Conservation (phyloP, 2,113 vertebrate genomes). For the Dissostichus mawsoni region DNA sequence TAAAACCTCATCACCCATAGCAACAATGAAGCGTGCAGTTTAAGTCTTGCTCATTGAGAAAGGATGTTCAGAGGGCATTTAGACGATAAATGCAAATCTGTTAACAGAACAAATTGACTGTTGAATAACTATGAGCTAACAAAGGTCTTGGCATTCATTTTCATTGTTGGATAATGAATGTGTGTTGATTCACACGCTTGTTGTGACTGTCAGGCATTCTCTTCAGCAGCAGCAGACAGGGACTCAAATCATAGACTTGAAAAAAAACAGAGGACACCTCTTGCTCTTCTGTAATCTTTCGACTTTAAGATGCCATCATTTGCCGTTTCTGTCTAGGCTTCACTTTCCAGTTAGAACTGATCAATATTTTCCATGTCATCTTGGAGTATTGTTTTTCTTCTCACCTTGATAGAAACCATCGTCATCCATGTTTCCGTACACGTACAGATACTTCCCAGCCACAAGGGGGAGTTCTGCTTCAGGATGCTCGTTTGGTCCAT, state of each 20-base stretch:
- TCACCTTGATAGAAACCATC: constrained; percentile 98
- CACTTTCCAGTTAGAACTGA: not conserved
- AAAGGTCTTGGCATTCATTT: constrained; percentile 18
- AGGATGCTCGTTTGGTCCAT: constrained; percentile 97
- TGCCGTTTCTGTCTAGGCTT: constrained; percentile 1
- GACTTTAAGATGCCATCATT: not conserved
- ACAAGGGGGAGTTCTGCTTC: constrained; percentile 98
- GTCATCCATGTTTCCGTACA: constrained; percentile 98
- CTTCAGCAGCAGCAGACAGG: constrained; percentile 20
- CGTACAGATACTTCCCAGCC: constrained; percentile 97
- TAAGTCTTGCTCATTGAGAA: not conserved
- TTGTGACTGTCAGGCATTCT: constrained; percentile 28
- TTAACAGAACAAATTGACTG: not conserved
- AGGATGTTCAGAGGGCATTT: not conserved
- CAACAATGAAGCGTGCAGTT: not conserved
- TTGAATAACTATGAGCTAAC: constrained; percentile 1
- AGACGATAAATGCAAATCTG: not conserved
- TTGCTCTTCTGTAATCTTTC: not conserved
- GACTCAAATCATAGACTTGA: constrained; percentile 16
- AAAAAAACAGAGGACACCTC: constrained; percentile 19
- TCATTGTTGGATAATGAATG: constrained; percentile 29
- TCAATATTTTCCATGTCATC: not conserved
- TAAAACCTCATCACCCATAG: too few relatives aligned
- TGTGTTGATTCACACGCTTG: constrained; percentile 20
- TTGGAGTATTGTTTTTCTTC: not conserved